A percentile compares a stretch with the other conserved stretches of the same genome.
These are phyloP conservation scores for Acronicta aceris DNA, from an alignment of 2,888 invertebrate species.

Conservation along the genomic window DNA sequence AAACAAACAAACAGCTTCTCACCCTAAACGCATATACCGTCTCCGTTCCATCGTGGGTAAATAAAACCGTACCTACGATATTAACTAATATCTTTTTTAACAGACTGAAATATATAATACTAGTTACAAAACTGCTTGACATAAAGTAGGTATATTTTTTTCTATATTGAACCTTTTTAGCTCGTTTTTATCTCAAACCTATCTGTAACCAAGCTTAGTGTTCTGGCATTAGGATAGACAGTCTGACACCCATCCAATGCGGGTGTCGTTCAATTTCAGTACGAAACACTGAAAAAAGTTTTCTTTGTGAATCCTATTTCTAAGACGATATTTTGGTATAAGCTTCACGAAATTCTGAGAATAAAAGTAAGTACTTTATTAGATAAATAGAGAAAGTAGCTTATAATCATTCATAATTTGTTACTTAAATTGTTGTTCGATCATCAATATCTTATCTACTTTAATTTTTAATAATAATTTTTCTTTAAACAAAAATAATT, in stretches of 20 bases:
- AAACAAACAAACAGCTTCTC: too few relatives aligned
- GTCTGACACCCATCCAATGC: conserved; percentile 29
- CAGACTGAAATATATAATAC: too few relatives aligned
- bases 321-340: conserved; percentile 12
- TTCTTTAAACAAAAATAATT: too few relatives aligned
- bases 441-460: too few relatives aligned
- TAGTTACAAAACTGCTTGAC: too few relatives aligned
- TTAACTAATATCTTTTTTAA: too few relatives aligned
- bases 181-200: conserved; percentile 36
- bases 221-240: conserved; percentile 22
- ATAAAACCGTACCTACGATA: too few relatives aligned
- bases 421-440: neutral
- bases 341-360: neutral
- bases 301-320: conserved; percentile 2
- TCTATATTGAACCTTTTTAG: conserved; percentile 1
- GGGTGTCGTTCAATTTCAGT: conserved; percentile 26
- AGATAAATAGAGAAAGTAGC: too few relatives aligned
- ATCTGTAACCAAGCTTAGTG: conserved; percentile 25
- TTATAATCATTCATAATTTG: conserved; percentile 10
- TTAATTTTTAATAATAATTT: too few relatives aligned
- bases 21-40: too few relatives aligned
- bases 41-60: too few relatives aligned
- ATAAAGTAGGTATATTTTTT: too few relatives aligned
- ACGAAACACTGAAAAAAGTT: conserved; percentile 1
- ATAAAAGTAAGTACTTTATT: neutral